These are phyloP conservation scores for Drosophila ustulata DNA, from an alignment of 2,888 invertebrate genomes.

Conservation along the genomic window DNA sequence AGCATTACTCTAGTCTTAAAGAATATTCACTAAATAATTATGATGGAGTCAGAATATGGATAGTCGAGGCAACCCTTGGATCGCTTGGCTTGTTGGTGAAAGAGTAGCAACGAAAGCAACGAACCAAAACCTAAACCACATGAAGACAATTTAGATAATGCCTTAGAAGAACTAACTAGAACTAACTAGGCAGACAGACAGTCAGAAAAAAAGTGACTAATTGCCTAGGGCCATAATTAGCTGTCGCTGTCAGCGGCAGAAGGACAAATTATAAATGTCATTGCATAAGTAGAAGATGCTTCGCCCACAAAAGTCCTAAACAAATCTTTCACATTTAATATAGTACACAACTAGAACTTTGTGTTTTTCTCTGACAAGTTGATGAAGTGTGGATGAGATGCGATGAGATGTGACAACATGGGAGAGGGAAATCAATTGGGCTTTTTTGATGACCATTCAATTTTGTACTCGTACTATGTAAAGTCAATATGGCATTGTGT, in stretches of 20 bases:
- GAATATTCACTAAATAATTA: no score
- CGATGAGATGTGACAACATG: constrained; percentile 9
- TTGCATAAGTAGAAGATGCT: constrained; percentile 45
- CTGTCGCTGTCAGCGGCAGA: constrained; percentile 61
- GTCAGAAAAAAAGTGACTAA: constrained; percentile 50
- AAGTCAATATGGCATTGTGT: constrained; percentile 37
- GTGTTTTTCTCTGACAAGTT: not conserved
- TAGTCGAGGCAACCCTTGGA: not conserved
- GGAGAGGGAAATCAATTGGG: constrained; percentile 26
- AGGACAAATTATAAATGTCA: constrained; percentile 57
- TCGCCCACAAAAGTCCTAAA: constrained; percentile 7
- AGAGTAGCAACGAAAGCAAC: constrained; percentile 7
- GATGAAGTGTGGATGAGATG: constrained; percentile 12
- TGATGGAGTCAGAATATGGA: no score
- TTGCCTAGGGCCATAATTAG: constrained; percentile 67
- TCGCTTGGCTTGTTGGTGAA: no score
- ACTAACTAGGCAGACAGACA: not conserved
- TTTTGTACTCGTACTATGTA: constrained; percentile 28
- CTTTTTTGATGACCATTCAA: constrained; percentile 52
- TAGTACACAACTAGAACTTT: constrained; percentile 10
- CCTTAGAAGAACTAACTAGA: constrained; percentile 28
- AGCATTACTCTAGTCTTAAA: no score
- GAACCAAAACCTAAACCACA: constrained; percentile 5
- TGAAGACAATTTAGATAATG: constrained; percentile 34
- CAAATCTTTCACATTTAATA: constrained; percentile 45